Conservation (phyloP, 1,140 invertebrate species). For the Centruroides sculpturatus region DNA sequence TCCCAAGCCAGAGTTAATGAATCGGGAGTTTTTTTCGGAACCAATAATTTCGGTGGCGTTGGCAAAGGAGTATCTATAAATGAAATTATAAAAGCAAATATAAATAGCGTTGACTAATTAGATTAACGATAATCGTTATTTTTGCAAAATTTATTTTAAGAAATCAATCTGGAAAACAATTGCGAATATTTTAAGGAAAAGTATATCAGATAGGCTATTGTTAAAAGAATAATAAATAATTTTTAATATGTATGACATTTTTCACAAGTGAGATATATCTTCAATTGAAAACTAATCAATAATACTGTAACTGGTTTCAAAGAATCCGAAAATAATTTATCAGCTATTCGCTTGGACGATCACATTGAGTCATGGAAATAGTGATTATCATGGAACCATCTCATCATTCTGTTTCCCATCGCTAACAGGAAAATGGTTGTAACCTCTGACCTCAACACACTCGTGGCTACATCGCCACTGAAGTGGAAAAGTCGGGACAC, state of each 20-base stretch:
- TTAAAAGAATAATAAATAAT: too few relatives aligned
- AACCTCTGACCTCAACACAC: neutral
- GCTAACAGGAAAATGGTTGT: neutral
- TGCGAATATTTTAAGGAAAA: too few relatives aligned
- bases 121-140: neutral
- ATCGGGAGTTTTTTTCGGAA: slow-evolving; percentile 20
- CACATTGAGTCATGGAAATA: neutral
- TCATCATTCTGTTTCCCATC: neutral
- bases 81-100: neutral
- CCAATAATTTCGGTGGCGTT: slow-evolving; percentile 24
- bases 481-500: neutral
- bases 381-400: neutral
- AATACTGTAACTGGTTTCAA: neutral
- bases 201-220: too few relatives aligned
- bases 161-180: neutral
- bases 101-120: neutral
- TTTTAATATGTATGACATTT: too few relatives aligned
- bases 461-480: neutral
- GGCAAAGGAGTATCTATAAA: slow-evolving; percentile 2
- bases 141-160: neutral
- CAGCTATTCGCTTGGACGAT: too few relatives aligned
- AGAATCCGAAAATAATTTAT: neutral
- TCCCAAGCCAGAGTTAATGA: slow-evolving; percentile 28
- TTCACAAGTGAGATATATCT: neutral
- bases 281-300: neutral